phyloP scores from a whole-genome alignment of 2,888 invertebrate genomes.

The Tetanocera ferruginea region DNA sequence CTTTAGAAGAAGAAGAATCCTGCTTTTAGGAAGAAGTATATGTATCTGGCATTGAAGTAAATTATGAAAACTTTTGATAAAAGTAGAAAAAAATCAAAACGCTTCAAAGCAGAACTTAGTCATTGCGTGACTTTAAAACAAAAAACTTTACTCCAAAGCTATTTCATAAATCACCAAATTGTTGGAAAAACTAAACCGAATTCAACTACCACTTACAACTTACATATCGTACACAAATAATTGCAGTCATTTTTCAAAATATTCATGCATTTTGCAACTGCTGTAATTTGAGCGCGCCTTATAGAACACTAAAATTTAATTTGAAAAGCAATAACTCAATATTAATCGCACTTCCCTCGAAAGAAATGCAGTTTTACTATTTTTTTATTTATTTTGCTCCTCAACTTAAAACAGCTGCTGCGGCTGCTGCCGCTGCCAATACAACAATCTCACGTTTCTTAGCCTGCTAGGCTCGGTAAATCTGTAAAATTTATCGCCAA shows the following conservation, averaged over 20 bases:
- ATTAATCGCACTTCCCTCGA: slow-evolving; percentile 14
- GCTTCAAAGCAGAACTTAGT: no score
- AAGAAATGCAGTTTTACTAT: neutral
- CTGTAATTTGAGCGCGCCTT: neutral
- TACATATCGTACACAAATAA: neutral
- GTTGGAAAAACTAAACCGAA: neutral
- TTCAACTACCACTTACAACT: neutral
- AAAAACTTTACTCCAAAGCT: no score
- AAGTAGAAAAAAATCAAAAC: no score
- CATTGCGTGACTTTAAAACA: no score
- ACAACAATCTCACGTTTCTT: neutral
- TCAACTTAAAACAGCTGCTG: neutral
- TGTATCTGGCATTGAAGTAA: no score
- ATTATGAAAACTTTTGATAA: no score
- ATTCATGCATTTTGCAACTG: neutral
- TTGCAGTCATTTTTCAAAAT: neutral
- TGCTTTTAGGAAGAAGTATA: no score
- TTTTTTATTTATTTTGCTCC: neutral
- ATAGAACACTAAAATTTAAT: slow-evolving; percentile 26
- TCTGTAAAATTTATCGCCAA: slow-evolving; percentile 47
- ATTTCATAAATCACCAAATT: neutral
- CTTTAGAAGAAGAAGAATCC: no score
- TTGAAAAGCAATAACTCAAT: slow-evolving; percentile 27
- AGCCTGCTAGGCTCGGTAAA: slow-evolving; percentile 18
- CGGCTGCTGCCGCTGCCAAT: slow-evolving; percentile 41